A percentile compares a stretch with the other conserved stretches of the same genome.
These are phyloP conservation scores for Sebastes nivosus DNA, from an alignment of 2,797 vertebrate species.

Conservation along the genomic window DNA sequence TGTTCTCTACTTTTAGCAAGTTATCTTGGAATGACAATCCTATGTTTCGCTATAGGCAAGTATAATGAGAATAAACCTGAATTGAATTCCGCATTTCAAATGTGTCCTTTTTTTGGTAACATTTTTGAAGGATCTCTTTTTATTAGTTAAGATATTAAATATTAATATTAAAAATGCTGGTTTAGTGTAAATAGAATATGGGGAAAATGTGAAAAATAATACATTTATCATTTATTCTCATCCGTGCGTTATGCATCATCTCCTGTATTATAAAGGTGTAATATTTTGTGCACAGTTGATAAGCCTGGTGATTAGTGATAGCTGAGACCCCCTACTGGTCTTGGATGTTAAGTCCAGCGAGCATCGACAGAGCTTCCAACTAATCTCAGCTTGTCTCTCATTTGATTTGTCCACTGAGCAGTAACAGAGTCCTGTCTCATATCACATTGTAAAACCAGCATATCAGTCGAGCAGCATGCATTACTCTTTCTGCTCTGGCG, in stretches of 20 bases:
- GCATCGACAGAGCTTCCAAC: conserved; percentile 30
- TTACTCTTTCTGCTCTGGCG: conserved; percentile 37
- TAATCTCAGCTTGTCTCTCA: conserved; percentile 63
- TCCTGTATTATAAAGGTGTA: not conserved
- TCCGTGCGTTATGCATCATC: not conserved
- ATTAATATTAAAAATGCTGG: too few relatives aligned
- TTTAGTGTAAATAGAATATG: not conserved
- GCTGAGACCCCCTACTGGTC: conserved; percentile 60
- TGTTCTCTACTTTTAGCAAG: not conserved
- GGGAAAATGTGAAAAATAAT: not conserved
- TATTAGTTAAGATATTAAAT: not conserved
- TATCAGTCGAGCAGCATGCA: conserved; percentile 40
- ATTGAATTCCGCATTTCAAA: not conserved
- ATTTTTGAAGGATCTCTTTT: not conserved
- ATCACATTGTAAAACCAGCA: conserved; percentile 33
- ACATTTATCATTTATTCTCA: not conserved
- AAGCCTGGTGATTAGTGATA: conserved; percentile 46
- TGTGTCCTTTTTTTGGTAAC: not conserved
- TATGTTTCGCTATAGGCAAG: not conserved
- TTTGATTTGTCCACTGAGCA: conserved; percentile 55
- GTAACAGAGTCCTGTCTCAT: conserved; percentile 28
- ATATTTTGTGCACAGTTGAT: conserved; percentile 12
- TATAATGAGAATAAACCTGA: not conserved
- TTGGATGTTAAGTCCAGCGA: conserved; percentile 42
- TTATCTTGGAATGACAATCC: not conserved